phyloP scores from a whole-genome alignment of 2,888 invertebrate species.

The Pecten maximus region DNA sequence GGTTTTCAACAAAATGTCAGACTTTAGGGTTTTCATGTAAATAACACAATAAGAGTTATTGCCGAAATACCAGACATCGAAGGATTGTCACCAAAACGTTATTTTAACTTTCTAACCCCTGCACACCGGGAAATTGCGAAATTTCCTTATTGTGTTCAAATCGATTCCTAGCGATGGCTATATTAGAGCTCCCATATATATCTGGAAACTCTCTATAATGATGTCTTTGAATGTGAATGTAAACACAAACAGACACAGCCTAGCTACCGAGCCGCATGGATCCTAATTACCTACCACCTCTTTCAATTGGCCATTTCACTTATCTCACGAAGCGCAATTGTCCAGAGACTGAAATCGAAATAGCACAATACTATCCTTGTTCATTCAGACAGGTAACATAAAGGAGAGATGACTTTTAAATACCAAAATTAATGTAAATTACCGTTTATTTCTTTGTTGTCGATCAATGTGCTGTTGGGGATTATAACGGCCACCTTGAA shows the following conservation, averaged over 20 bases:
- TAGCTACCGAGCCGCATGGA: not conserved
- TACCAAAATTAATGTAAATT: constrained; percentile 20
- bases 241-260: not conserved
- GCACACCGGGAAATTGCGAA: not conserved
- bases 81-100: no score
- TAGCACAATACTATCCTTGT: not conserved
- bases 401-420: not conserved
- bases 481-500: not conserved
- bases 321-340: not conserved
- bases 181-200: not conserved
- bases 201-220: not conserved
- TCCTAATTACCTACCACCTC: not conserved
- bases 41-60: no score
- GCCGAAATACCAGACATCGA: no score
- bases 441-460: not conserved
- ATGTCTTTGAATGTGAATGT: not conserved
- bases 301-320: not conserved
- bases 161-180: not conserved
- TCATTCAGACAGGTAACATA: not conserved
- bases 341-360: constrained; percentile 9
- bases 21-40: no score
- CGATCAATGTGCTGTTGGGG: not conserved
- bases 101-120: no score
- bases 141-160: not conserved
- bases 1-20: no score